phyloP scores from a whole-genome alignment of 1,140 invertebrate genomes.

The Zaprionus inermis region DNA sequence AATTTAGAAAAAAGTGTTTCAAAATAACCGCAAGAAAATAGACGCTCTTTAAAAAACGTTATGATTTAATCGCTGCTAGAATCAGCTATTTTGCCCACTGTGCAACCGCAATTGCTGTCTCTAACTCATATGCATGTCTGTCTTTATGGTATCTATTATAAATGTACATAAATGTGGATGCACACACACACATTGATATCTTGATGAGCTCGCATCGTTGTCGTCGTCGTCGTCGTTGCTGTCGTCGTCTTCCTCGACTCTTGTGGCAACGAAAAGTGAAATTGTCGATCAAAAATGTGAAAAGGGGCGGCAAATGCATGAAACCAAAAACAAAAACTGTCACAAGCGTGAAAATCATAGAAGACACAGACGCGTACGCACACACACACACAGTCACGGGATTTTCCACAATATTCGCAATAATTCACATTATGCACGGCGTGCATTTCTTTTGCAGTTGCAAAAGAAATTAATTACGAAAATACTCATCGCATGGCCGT shows the following conservation, averaged over 20 bases:
- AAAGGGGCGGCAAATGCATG: slow-evolving; percentile 42
- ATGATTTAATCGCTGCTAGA: too few relatives aligned
- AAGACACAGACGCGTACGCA: slow-evolving; percentile 8
- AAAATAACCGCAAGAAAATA: too few relatives aligned
- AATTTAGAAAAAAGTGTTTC: too few relatives aligned
- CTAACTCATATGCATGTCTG: slow-evolving; percentile 33
- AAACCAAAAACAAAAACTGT: slow-evolving; percentile 61
- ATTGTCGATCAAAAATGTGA: slow-evolving; percentile 74
- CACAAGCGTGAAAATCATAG: slow-evolving; percentile 48
- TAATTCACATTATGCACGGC: slow-evolving; percentile 42
- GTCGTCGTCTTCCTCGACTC: slow-evolving; percentile 39
- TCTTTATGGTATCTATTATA: slow-evolving; percentile 29
- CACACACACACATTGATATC: slow-evolving; percentile 3
- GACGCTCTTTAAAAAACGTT: too few relatives aligned
- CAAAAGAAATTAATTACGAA: slow-evolving; percentile 56
- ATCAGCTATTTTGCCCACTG: too few relatives aligned
- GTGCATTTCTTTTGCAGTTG: slow-evolving; percentile 42
- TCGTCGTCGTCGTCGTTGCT: background rate
- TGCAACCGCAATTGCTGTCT: slow-evolving; percentile 49
- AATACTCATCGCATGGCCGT: slow-evolving; percentile 43
- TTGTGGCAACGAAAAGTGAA: slow-evolving; percentile 70
- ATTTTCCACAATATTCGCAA: slow-evolving; percentile 45
- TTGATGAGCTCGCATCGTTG: slow-evolving; percentile 10
- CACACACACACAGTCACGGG: slow-evolving; percentile 3
- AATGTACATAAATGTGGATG: slow-evolving; percentile 10